phyloP scores from a whole-genome alignment of 2,113 vertebrate genomes.

The Ramphastos sulfuratus region DNA sequence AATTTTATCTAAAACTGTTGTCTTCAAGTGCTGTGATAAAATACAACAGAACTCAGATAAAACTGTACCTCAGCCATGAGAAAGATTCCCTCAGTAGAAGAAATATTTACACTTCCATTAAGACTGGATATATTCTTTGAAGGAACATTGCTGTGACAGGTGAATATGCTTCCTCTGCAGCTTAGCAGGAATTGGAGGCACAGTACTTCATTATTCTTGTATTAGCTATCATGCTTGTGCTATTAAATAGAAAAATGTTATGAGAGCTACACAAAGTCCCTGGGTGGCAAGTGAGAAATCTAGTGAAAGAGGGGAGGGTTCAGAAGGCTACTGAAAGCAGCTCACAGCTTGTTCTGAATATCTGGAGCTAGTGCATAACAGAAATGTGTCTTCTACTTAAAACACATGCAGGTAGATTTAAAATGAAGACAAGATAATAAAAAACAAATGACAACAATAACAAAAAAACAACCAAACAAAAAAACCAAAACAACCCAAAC shows the following conservation, averaged over 20 bases:
- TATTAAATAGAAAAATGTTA: not conserved
- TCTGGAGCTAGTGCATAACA: not conserved
- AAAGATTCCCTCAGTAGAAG: not conserved
- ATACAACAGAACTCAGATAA: not conserved
- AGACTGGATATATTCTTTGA: not conserved
- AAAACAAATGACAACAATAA: not conserved
- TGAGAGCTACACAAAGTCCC: not conserved
- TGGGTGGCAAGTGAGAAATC: not conserved
- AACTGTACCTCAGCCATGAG: not conserved
- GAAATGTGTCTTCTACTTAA: not conserved
- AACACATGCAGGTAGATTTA: not conserved
- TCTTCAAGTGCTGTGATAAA: not conserved
- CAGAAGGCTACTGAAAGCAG: not conserved
- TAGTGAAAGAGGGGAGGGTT: not conserved
- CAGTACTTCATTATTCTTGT: not conserved
- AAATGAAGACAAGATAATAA: not conserved
- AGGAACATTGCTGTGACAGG: not conserved
- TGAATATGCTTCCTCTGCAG: not conserved
- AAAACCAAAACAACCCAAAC: not conserved
- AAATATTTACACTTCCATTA: not conserved
- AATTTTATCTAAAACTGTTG: not conserved
- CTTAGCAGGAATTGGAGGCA: not conserved
- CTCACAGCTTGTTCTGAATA: not conserved
- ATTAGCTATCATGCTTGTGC: not conserved
- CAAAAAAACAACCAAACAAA: not conserved